phyloP scores from a whole-genome alignment of 2,113 vertebrate species.

The Sprattus sprattus region DNA sequence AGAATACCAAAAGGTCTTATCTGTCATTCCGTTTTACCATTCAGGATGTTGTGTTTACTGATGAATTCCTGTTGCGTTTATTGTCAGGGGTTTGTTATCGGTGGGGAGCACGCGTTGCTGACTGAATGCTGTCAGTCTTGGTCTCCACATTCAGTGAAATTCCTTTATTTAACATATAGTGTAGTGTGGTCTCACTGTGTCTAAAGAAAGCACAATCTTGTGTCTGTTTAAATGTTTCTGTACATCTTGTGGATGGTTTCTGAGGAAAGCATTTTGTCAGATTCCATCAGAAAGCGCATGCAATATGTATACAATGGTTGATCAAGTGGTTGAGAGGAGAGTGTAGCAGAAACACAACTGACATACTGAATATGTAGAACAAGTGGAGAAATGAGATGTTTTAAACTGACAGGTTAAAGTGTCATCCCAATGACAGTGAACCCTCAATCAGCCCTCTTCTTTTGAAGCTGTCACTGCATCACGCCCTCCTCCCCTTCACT shows the following conservation, averaged over 20 bases:
- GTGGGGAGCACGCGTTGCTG: background rate
- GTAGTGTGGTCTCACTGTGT: background rate
- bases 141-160: background rate
- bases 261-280: background rate
- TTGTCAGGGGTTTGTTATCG: background rate
- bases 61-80: background rate
- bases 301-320: background rate
- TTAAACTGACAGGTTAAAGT: background rate
- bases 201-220: background rate
- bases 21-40: slow-evolving; percentile 47
- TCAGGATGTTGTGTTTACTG: background rate
- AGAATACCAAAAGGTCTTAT: slow-evolving; percentile 61
- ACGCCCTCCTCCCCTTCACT: background rate
- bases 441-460: background rate
- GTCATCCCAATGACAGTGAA: background rate
- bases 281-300: background rate
- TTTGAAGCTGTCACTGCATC: background rate
- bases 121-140: slow-evolving; percentile 4
- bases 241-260: background rate
- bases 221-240: background rate
- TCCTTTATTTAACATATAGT: no score
- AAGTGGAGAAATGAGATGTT: background rate
- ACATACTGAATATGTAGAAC: background rate
- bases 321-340: background rate
- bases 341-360: background rate